phyloP scores from a whole-genome alignment of 2,888 invertebrate species.

The Scaptomyza reducta region DNA sequence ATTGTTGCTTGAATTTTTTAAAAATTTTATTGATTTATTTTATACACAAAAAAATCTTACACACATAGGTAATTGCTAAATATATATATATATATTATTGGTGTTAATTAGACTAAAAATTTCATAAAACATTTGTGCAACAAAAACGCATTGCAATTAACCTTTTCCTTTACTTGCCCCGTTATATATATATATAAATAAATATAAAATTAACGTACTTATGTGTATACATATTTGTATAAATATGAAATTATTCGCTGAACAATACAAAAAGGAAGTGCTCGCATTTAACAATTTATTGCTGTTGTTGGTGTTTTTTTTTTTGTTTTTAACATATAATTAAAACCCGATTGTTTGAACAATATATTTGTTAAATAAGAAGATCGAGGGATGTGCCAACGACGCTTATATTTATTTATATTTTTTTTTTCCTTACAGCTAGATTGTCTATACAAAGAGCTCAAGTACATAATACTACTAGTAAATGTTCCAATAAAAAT shows the following conservation, averaged over 20 bases:
- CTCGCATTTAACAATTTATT: conserved; percentile 57
- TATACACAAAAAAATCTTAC: conserved; percentile 67
- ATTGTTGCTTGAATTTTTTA: conserved; percentile 53
- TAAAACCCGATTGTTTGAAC: conserved; percentile 75
- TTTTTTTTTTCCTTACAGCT: conserved; percentile 46
- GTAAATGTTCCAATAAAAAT: conserved; percentile 57
- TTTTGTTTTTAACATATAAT: conserved; percentile 41
- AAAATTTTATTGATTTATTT: conserved; percentile 27
- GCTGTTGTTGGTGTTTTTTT: conserved; percentile 22
- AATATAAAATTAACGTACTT: conserved; percentile 69
- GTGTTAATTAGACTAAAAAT: conserved; percentile 73
- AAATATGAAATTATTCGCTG: conserved; percentile 63
- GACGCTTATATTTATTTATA: conserved; percentile 4
- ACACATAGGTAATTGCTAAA: conserved; percentile 61
- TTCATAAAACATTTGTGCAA: conserved; percentile 79
- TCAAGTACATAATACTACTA: conserved; percentile 68
- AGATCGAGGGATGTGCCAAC: conserved; percentile 35
- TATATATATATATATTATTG: conserved; percentile 46
- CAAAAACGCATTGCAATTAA: conserved; percentile 77
- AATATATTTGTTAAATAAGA: conserved; percentile 43
- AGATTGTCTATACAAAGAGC: conserved; percentile 59
- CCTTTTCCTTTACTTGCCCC: conserved; percentile 38
- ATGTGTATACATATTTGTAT: conserved; percentile 52
- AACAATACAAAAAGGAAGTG: conserved; percentile 59
- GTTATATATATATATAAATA: conserved; percentile 57